Percentiles rank a stretch among this genome's conserved stretches.
phyloP scores from a whole-genome alignment of 2,113 vertebrate species.

The Ammodytes marinus region DNA sequence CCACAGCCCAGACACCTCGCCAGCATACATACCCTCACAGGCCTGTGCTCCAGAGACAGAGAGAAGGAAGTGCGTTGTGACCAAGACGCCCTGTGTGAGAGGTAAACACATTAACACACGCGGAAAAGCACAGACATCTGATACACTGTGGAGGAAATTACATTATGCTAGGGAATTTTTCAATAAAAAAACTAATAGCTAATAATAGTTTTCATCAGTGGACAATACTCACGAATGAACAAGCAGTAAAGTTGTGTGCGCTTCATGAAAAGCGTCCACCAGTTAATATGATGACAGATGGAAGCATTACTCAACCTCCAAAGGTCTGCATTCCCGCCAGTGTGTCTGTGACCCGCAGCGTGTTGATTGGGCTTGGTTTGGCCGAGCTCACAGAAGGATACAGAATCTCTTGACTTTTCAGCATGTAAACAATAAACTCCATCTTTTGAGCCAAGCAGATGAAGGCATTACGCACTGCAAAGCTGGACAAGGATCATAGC shows the following conservation, averaged over 20 bases:
- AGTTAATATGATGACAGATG: conserved; percentile 53
- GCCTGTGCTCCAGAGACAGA: conserved; percentile 88
- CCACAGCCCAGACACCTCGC: conserved; percentile 72
- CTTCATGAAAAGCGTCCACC: conserved; percentile 44
- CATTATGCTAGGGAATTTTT: not conserved
- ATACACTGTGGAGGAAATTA: not conserved
- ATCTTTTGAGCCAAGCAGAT: conserved; percentile 63
- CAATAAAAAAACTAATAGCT: not conserved
- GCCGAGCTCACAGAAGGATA: conserved; percentile 58
- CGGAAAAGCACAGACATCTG: no score
- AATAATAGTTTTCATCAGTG: not conserved
- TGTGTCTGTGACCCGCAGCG: conserved; percentile 60
- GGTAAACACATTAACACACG: conserved; percentile 80
- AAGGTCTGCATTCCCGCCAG: conserved; percentile 35
- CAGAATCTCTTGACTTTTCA: conserved; percentile 70
- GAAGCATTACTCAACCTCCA: conserved; percentile 53
- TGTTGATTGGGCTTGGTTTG: conserved; percentile 75
- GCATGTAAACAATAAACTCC: conserved; percentile 78
- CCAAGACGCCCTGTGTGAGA: conserved; percentile 87
- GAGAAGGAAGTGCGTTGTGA: conserved; percentile 88
- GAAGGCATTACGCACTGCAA: conserved; percentile 63
- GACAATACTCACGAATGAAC: conserved; percentile 28
- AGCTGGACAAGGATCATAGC: conserved; percentile 74
- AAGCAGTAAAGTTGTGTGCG: conserved; percentile 18
- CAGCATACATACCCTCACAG: conserved; percentile 73